phyloP scores from a whole-genome alignment of 1,140 invertebrate genomes.

The Goniozus legneri region DNA sequence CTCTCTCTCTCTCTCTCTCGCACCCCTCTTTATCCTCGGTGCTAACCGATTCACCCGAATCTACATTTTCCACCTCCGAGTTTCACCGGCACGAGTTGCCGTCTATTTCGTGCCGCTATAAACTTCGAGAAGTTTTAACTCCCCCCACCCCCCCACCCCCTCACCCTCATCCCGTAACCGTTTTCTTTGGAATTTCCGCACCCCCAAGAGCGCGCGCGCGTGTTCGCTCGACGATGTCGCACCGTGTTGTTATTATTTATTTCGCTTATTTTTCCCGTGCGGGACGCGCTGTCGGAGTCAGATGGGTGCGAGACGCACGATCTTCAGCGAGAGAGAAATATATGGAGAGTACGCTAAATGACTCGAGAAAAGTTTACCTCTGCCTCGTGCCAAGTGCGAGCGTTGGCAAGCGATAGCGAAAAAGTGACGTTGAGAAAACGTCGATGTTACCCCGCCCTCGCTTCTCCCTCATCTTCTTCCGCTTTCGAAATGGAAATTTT shows the following conservation, averaged over 20 bases:
- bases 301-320: no score
- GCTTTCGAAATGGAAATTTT: no score
- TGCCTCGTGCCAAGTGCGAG: no score
- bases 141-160: no score
- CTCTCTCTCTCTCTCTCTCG: neutral
- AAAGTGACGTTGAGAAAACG: no score
- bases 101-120: neutral
- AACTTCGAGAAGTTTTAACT: neutral
- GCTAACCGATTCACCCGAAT: neutral
- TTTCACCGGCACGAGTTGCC: neutral
- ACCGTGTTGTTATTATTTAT: slow-evolving; percentile 23
- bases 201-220: neutral
- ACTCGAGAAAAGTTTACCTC: no score
- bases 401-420: no score
- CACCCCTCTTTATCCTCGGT: no score
- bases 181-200: neutral
- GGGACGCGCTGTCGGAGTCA: slow-evolving; percentile 17
- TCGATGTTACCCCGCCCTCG: no score
- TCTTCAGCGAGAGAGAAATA: no score
- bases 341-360: no score
- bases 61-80: neutral
- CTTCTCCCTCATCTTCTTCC: no score
- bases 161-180: slow-evolving; percentile 6
- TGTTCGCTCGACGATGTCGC: slow-evolving; percentile 4
- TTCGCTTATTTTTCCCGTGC: slow-evolving; percentile 16